Base-by-base conservation (phyloP, 1,140 invertebrate species). In the Phymastichus coffea region DNA sequence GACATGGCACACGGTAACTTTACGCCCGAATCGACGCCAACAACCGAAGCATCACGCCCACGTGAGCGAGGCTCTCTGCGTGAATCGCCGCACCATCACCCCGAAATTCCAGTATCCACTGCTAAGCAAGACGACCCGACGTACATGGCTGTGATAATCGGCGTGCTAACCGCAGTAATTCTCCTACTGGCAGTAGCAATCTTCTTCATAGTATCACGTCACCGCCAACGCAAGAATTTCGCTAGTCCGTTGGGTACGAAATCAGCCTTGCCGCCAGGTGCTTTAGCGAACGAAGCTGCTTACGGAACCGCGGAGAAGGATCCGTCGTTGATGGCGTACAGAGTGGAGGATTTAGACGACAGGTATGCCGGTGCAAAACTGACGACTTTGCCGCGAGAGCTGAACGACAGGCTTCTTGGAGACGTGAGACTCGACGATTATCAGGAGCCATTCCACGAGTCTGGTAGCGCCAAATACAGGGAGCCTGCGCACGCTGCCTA, bases 131-230 rank as follows among this genome's bases (percentile, higher is more conserved):
- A 83, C 54, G 81, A 81, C 55, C 81, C 85, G 48, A 82, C 81
- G 4, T 85, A 85, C 70, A 85, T 87, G 75, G 86, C 86, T 4
- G 81, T 87, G 66, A 84, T 87, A 68, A 85, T 88, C 63, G 86
- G 86, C 2, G 82, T 86, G 3, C 69, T 88, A 26, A 85, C 83
- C 14, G 86, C 85, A 0, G 82, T 87, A 25, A 86, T 87, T 55
- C 73, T 87, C n/a, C 68, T 85, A 2, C 64, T 84, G 22, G 81
- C 81, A 3, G 80, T 84, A 4, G 80, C 83, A 35, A 86, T 87
- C 61, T 83, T 86, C 62, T 70, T 86, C 30, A 84, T 87, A 65
- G 79, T 87, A 17, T 75, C 80, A 48, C 78, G 85, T 6, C 82
- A 86, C 64, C 78, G 83, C 25, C 80, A 84, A 53, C 78, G 85